Evolutionary conservation across 2,113 vertebrate species (phyloP).

Genomic region (Myxocyprinus asiaticus): DNA sequence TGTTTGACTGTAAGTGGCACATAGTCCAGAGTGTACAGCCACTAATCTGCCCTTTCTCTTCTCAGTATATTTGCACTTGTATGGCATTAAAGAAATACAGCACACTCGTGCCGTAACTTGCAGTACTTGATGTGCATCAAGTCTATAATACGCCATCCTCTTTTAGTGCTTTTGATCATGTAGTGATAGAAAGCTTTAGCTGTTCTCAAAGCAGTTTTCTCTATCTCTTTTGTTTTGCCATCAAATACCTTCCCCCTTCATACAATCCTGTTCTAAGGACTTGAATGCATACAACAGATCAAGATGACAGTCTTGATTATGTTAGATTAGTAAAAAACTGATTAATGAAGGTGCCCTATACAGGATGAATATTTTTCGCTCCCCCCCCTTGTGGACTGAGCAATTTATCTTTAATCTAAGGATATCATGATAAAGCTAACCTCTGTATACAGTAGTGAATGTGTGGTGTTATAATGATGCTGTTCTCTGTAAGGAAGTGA

Average conservation of each 20-base stretch:
- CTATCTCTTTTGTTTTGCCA: background rate
- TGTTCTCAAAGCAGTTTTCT: slow-evolving; percentile 10
- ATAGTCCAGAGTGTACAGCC: slow-evolving; percentile 29
- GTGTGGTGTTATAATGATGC: slow-evolving; percentile 83
- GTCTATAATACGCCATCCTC: background rate
- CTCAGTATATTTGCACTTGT: slow-evolving; percentile 55
- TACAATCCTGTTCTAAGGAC: slow-evolving; percentile 29
- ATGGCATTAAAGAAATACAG: slow-evolving; percentile 31
- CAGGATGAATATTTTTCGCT: slow-evolving; percentile 34
- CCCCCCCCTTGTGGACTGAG: slow-evolving; percentile 50
- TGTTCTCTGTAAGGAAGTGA: slow-evolving; percentile 76
- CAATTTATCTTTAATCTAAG: slow-evolving; percentile 56
- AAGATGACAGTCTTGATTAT: background rate
- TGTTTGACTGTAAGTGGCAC: slow-evolving; percentile 37
- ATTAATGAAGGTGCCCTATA: background rate
- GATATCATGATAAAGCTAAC: slow-evolving; percentile 71
- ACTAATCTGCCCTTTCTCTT: slow-evolving; percentile 53
- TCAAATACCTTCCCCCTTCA: background rate
- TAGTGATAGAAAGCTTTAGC: slow-evolving; percentile 6
- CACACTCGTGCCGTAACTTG: slow-evolving; percentile 34
- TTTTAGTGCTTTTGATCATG: slow-evolving; percentile 1
- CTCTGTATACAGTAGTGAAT: slow-evolving; percentile 82
- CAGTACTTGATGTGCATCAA: slow-evolving; percentile 34
- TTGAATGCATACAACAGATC: slow-evolving; percentile 48
- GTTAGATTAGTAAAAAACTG: background rate